Percentiles rank a stretch among this genome's conserved stretches.
Evolutionary conservation across 2,888 invertebrate genomes (phyloP).

Genomic region (Laothoe populi): DNA sequence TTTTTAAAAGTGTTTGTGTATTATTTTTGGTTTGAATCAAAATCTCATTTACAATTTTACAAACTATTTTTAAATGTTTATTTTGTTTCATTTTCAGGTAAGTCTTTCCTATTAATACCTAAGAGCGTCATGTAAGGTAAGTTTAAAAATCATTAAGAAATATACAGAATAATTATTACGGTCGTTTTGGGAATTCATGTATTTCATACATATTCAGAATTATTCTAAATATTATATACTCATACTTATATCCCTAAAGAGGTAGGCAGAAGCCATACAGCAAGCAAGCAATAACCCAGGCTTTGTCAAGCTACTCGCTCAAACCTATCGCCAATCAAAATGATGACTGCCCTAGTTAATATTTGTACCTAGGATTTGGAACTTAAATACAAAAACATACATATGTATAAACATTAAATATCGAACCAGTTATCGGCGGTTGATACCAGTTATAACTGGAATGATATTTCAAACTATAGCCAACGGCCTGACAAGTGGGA

Average conservation of each 20-base stretch:
- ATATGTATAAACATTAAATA: too few relatives aligned
- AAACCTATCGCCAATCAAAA: too few relatives aligned
- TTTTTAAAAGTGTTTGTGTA: background rate
- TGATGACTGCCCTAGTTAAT: too few relatives aligned
- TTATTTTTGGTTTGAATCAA: too few relatives aligned
- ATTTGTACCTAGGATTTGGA: too few relatives aligned
- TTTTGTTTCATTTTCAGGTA: conserved; percentile 1
- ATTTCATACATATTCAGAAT: too few relatives aligned
- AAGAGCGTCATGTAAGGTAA: background rate
- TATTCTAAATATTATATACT: too few relatives aligned
- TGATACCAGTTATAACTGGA: background rate
- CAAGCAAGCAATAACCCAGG: too few relatives aligned
- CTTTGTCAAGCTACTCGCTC: too few relatives aligned
- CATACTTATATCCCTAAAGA: too few relatives aligned
- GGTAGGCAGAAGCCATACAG: too few relatives aligned
- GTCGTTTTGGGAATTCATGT: too few relatives aligned
- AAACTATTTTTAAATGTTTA: background rate
- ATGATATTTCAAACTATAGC: background rate
- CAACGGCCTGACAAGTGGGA: background rate
- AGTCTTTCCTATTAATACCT: background rate
- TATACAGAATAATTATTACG: background rate
- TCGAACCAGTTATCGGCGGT: conserved; percentile 1
- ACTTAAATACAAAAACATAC: background rate
- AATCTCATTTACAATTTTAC: background rate
- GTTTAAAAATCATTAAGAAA: background rate